Evolutionary conservation across 2,113 vertebrate genomes (phyloP), one percentile per base, ranked within the genome.

Genomic region (Loxodonta africana): DNA sequence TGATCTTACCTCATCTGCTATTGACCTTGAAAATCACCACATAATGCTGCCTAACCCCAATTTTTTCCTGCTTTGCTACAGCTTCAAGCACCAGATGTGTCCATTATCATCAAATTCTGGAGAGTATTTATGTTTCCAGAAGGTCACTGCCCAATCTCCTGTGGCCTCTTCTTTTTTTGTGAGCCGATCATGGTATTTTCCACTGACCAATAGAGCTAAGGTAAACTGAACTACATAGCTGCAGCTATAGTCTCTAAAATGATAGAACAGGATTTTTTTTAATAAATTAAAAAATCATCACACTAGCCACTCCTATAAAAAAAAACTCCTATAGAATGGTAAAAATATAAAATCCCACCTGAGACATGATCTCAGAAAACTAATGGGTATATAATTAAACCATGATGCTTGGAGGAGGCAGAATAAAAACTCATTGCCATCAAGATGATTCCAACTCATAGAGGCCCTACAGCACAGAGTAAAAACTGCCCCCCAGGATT

Each of bases 281-380:
- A 76, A 76, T 65, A 78, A 6, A 28, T 46, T 4, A 9, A 73
- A 78, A 63, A 88, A 69, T 51, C 57, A 85, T 67, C 82, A 91
- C 5, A 51, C 46, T 33, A 74, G 73, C 2, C 21, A 78, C 48
- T 81, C 46, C 12, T 77, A 11, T 6, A 83, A 14, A 91, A 71
- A 37, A 37, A 37, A 37, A 78, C 48, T 81, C 46, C 12, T 77
- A 11, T 6, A 83, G 17, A 91, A 71, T 86, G 33, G 95, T 83
- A 69, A 97, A 81, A 86, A 65, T 73, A 65, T 84, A 87, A 87
- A 95, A 92, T 2, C 25, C 85, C 77, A 92, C 41, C 60, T 73
- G 69, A 94, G 48, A 84, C 33, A 63, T 67, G 94, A 94, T 63
- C 67, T 93, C 91, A 97, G 78, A 95, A 86, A 91, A 90, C 6